Evolutionary conservation across 2,797 vertebrate genomes (phyloP).

Genomic region (Centroberyx gerrardi): DNA sequence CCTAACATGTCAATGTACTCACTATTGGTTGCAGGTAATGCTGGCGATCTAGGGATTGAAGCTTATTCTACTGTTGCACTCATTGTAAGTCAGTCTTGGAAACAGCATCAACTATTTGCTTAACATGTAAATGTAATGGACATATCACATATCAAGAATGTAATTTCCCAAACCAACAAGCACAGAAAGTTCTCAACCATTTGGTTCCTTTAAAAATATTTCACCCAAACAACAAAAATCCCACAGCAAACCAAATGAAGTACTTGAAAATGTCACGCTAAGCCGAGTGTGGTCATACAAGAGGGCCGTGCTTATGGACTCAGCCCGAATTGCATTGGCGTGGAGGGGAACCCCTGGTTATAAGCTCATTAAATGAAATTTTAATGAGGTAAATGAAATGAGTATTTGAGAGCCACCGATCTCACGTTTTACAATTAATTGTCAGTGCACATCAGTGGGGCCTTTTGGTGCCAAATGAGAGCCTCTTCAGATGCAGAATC

Average conservation of each 20-base stretch:
- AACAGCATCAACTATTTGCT: too few relatives aligned
- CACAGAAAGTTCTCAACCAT: too few relatives aligned
- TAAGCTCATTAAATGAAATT: constrained; percentile 49
- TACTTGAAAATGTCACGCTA: constrained; percentile 1
- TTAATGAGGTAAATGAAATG: constrained; percentile 43
- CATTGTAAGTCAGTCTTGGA: too few relatives aligned
- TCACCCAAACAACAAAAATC: constrained; percentile 10
- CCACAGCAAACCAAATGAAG: not conserved
- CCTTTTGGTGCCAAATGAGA: constrained; percentile 37
- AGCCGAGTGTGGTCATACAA: constrained; percentile 3
- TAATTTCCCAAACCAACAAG: too few relatives aligned
- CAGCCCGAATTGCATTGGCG: constrained; percentile 11
- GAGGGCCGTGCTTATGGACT: constrained; percentile 26
- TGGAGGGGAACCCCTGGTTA: constrained; percentile 29
- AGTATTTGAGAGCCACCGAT: constrained; percentile 45
- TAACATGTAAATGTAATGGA: too few relatives aligned
- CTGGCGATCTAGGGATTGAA: too few relatives aligned
- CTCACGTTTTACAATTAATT: constrained; percentile 34
- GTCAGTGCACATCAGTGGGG: constrained; percentile 11
- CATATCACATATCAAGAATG: too few relatives aligned
- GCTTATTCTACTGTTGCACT: too few relatives aligned
- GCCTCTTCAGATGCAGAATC: constrained; percentile 21
- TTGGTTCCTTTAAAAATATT: not conserved
- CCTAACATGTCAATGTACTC: too few relatives aligned
- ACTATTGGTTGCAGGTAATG: too few relatives aligned